Percentiles rank a stretch among this genome's conserved stretches.
These are phyloP conservation scores for Pangasianodon hypophthalmus DNA, from an alignment of 2,113 vertebrate species.

Conservation along the genomic window DNA sequence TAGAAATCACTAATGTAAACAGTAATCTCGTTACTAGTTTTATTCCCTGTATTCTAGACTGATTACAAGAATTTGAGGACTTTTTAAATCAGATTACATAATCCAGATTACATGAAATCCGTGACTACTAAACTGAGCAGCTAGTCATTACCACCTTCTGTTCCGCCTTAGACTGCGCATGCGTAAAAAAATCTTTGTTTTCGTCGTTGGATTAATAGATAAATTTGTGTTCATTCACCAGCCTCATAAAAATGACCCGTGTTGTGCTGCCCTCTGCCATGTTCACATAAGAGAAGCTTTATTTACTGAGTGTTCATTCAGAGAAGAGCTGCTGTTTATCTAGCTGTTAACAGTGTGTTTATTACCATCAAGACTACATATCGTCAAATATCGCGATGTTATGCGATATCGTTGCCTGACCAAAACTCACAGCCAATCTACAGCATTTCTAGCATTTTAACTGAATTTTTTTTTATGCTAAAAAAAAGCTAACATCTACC, in stretches of 20 bases:
- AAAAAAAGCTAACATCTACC: not conserved
- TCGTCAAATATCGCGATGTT: not conserved
- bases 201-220: not conserved
- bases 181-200: not conserved
- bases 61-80: too few relatives aligned
- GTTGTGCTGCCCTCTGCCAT: not conserved
- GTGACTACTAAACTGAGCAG: too few relatives aligned
- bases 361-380: not conserved
- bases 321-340: not conserved
- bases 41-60: not conserved
- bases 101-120: not conserved
- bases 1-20: too few relatives aligned
- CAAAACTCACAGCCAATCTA: not conserved
- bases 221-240: not conserved
- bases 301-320: too few relatives aligned
- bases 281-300: not conserved
- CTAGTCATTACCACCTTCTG: too few relatives aligned
- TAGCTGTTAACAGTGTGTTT: not conserved
- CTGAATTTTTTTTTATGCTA: not conserved
- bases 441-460: not conserved
- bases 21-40: not conserved
- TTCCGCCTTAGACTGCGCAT: not conserved
- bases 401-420: not conserved
- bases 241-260: not conserved
- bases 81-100: not conserved